Conservation (phyloP, 2,113 vertebrate genomes). For the Marmota flaviventris region DNA sequence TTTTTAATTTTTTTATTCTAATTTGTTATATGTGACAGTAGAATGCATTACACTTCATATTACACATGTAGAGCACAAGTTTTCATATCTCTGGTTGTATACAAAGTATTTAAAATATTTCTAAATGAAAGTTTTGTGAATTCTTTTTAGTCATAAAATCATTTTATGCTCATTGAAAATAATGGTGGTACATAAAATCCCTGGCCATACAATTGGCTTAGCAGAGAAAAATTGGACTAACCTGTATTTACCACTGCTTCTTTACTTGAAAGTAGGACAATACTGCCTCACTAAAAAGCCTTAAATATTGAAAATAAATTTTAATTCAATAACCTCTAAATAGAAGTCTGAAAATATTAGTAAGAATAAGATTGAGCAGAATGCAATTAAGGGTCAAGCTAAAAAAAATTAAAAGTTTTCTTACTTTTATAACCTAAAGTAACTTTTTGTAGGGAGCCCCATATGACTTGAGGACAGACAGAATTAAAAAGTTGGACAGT, state of each 20-base stretch:
- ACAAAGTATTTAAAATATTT: no score
- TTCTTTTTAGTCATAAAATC: conserved; percentile 4
- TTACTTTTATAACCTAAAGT: neutral
- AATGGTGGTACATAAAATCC: neutral
- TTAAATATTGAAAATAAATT: neutral
- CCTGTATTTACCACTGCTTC: neutral
- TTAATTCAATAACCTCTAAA: neutral
- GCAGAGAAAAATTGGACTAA: neutral
- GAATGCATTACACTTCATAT: no score
- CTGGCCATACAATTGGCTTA: neutral
- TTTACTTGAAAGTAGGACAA: conserved; percentile 35
- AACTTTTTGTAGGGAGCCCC: neutral
- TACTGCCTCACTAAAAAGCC: neutral
- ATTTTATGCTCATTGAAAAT: neutral
- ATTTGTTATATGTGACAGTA: no score
- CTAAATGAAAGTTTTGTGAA: neutral
- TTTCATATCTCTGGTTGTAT: no score
- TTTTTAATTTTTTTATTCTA: no score
- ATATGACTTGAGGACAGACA: neutral
- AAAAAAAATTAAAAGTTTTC: neutral
- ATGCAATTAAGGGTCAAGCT: neutral
- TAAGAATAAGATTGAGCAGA: neutral
- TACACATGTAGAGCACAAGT: no score
- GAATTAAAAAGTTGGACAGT: neutral
- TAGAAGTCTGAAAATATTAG: neutral